A percentile compares a stretch with the other conserved stretches of the same genome.
These are phyloP conservation scores for Vulpes ferrilata DNA, from an alignment of 2,113 vertebrate genomes.

Conservation along the genomic window DNA sequence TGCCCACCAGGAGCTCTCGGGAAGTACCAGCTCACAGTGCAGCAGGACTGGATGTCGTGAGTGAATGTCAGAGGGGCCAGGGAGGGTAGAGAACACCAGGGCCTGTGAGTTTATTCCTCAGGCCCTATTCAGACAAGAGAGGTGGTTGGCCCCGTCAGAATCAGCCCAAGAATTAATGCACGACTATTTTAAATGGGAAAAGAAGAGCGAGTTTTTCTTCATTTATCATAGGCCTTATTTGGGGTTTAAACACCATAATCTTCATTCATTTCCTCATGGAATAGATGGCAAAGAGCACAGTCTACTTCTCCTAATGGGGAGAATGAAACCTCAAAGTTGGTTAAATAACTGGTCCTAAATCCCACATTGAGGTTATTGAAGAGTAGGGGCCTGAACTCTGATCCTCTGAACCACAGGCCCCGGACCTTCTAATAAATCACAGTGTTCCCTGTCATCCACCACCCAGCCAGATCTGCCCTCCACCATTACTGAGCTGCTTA, in stretches of 20 bases:
- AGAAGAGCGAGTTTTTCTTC: background rate
- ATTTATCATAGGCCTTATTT: background rate
- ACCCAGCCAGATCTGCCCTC: background rate
- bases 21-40: background rate
- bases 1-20: background rate
- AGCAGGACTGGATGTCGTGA: background rate
- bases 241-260: background rate
- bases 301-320: background rate
- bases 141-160: background rate
- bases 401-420: background rate
- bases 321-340: conserved; percentile 1
- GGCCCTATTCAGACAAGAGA: background rate
- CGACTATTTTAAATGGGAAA: background rate
- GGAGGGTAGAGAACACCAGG: background rate
- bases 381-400: conserved; percentile 33
- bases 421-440: conserved; percentile 9
- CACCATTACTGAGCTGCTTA: background rate
- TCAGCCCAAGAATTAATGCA: background rate
- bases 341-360: background rate
- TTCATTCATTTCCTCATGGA: background rate
- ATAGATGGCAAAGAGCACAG: background rate
- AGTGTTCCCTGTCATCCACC: background rate
- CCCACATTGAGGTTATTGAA: conserved; percentile 10
- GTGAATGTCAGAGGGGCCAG: background rate
- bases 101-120: background rate